Conservation (phyloP, 2,797 vertebrate genomes). For the Heteromormyrus szaboi region DNA sequence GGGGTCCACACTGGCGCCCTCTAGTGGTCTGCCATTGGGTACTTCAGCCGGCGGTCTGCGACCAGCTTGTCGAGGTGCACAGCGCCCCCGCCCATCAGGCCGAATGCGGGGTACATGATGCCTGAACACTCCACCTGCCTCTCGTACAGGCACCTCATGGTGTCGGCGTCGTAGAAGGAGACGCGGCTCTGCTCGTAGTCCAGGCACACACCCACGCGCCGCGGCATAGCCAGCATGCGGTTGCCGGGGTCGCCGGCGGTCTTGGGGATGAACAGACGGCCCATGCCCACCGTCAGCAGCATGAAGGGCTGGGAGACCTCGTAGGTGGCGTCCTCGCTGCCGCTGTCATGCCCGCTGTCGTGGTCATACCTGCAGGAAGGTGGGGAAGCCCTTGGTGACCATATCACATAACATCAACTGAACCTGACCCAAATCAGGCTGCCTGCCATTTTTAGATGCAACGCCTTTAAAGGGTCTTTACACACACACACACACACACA, state of each 20-base stretch:
- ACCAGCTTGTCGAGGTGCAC: conserved; percentile 80
- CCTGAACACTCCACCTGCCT: conserved; percentile 89
- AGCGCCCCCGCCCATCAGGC: conserved; percentile 81
- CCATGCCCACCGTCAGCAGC: conserved; percentile 88
- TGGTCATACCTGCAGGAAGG: conserved; percentile 78
- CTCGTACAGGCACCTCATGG: conserved; percentile 89
- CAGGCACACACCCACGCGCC: conserved; percentile 76
- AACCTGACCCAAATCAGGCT: background rate
- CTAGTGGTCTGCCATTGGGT: conserved; percentile 51
- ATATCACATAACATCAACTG: background rate
- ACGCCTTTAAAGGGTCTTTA: background rate
- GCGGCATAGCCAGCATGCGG: conserved; percentile 79
- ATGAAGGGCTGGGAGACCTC: conserved; percentile 86
- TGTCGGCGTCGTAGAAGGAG: conserved; percentile 79
- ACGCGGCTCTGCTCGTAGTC: conserved; percentile 83
- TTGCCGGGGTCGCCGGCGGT: conserved; percentile 61
- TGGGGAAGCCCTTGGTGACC: background rate
- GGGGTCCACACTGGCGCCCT: no score
- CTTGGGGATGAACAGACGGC: conserved; percentile 86
- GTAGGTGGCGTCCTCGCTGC: conserved; percentile 83
- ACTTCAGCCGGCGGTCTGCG: conserved; percentile 64
- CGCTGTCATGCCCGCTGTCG: conserved; percentile 95
- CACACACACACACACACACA: background rate
- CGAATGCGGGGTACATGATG: conserved; percentile 89
- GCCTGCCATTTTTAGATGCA: background rate